phyloP scores from a whole-genome alignment of 64 coral and sea anemone species.

The Trachythela sp. region DNA sequence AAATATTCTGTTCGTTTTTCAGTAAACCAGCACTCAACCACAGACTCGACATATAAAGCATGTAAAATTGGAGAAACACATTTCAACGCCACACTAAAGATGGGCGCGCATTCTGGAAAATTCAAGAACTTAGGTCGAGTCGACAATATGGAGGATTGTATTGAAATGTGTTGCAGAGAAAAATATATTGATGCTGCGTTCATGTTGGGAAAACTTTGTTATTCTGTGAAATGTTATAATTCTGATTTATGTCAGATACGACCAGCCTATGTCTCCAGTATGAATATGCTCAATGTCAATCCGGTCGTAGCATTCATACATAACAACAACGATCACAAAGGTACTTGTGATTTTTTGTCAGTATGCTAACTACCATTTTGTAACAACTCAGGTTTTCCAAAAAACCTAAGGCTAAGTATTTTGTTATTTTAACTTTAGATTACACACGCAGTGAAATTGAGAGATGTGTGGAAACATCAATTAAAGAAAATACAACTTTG shows the following conservation, averaged over 20 bases:
- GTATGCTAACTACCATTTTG: too few species aligned
- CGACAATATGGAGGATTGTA: neutral
- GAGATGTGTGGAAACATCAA: neutral
- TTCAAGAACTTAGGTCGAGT: neutral
- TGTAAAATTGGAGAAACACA: neutral
- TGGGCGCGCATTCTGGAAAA: neutral
- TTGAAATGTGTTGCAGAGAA: slow-evolving; percentile 7
- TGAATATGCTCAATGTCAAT: neutral
- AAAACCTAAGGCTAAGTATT: too few species aligned
- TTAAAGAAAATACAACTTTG: neutral
- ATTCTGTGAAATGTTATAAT: slow-evolving; percentile 16
- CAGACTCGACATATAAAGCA: neutral
- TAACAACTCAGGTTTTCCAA: too few species aligned
- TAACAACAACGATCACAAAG: neutral
- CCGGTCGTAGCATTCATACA: neutral
- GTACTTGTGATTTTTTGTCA: too few species aligned
- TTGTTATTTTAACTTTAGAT: neutral
- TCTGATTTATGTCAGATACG: slow-evolving; percentile 3
- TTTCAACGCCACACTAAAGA: slow-evolving; percentile 3
- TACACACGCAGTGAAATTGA: slow-evolving; percentile 8
- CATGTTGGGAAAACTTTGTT: slow-evolving; percentile 10
- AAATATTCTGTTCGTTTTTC: neutral
- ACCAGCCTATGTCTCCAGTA: neutral
- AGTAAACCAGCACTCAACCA: neutral
- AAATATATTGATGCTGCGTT: neutral